Base-by-base conservation (phyloP, 53 echinoderm and acorn worm genomes). In the Stichopus horrens region DNA sequence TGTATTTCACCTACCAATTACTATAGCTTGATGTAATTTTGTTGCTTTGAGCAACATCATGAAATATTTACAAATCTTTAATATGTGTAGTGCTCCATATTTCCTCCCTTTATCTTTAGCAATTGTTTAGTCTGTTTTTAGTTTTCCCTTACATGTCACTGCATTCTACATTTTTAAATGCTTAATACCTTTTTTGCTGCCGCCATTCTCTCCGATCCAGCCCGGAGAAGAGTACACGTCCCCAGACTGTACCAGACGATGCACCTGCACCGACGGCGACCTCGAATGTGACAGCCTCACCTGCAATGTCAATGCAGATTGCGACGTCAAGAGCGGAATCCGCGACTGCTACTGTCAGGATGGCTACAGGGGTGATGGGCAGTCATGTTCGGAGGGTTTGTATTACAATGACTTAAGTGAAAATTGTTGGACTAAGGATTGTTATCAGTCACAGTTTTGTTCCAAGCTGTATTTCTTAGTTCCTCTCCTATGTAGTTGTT, bases 341-440 rank as follows among this genome's bases (percentile, higher is more conserved):
- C 75, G 90, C 54, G 89, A 73, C 52, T 94, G 94, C 57, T 88
- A 89, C 76, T 94, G 94, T 57, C 23, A 76, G 1, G 76, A 90
- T 53, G 94, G 94, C 8, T 92, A 54, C 55, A 21, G 21, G 1
- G 68, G 57, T 21, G 67, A 66, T 67, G 79, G 65, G 6, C 51
- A 19, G 14, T 54, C 76, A 58, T 79, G 79, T 19, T 52, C 79
- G 8, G 79, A 53, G 55, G 79, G 79, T 79, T 53, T 11, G 55
- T 54, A 16, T 53, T 5, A 9, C 65, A 7, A 19, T 76, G 7
- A 63, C 10, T 63, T 63, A 7, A 63, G 16, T 16, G 16, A 63
- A 63, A 63, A 63, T 13, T 63, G 63, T 63, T 37, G 37, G 2
- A 37, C 37, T 37, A 1, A 37, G 0, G 0, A 37, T 37, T 2